These are phyloP conservation scores for Drosophila novamexicana DNA, from an alignment of 1,140 invertebrate genomes.

Conservation along the genomic window DNA sequence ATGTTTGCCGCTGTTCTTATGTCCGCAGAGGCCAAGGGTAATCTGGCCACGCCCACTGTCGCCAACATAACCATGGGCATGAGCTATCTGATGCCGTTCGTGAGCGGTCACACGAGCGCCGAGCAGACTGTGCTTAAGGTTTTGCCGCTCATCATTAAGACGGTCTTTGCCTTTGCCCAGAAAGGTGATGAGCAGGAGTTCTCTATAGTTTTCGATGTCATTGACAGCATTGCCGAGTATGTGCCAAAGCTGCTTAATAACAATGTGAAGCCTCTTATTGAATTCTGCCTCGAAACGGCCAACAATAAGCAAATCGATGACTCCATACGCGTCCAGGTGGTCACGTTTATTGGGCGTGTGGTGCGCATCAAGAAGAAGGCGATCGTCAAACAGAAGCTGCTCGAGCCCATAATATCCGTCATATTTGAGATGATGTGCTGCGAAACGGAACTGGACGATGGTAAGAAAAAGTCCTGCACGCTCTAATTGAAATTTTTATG, in stretches of 20 bases:
- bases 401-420: slow-evolving; percentile 89
- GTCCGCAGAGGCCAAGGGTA: slow-evolving; percentile 56
- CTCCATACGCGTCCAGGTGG: slow-evolving; percentile 88
- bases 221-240: slow-evolving; percentile 90
- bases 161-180: slow-evolving; percentile 86
- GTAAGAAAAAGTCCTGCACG: slow-evolving; percentile 77
- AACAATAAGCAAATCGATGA: slow-evolving; percentile 86
- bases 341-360: slow-evolving; percentile 88
- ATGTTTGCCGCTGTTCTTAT: slow-evolving; percentile 64
- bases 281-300: slow-evolving; percentile 88
- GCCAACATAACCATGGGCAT: slow-evolving; percentile 70
- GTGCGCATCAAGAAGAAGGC: slow-evolving; percentile 89
- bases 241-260: slow-evolving; percentile 87
- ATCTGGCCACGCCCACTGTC: slow-evolving; percentile 69
- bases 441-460: slow-evolving; percentile 86
- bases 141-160: slow-evolving; percentile 87
- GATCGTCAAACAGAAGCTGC: slow-evolving; percentile 90
- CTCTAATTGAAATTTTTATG: not conserved
- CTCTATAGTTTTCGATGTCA: slow-evolving; percentile 88
- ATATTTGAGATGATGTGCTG: slow-evolving; percentile 89
- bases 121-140: slow-evolving; percentile 87
- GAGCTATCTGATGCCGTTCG: slow-evolving; percentile 69
- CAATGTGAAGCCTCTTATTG: slow-evolving; percentile 88
- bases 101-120: slow-evolving; percentile 63
- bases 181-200: slow-evolving; percentile 87